Evolutionary conservation across 2,113 vertebrate genomes (phyloP).

Genomic region (Cygnus atratus): DNA sequence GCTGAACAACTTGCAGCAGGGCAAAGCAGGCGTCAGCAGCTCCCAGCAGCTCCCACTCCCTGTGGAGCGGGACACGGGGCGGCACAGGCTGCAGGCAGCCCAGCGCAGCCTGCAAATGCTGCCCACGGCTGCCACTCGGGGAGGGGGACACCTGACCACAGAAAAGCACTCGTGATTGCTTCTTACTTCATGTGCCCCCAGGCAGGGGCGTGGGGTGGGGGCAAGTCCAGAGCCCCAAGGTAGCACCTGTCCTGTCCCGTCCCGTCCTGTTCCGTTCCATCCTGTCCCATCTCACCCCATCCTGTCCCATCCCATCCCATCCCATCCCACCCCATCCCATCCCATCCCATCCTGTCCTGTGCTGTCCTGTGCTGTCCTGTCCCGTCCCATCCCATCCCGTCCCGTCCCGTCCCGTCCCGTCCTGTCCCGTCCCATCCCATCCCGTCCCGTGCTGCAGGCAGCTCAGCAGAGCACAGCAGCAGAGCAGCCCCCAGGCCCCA

Average conservation of each 20-base stretch:
- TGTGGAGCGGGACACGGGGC: too few species aligned
- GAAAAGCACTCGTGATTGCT: background rate
- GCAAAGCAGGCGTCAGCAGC: too few species aligned
- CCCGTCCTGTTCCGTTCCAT: too few species aligned
- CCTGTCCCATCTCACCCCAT: too few species aligned
- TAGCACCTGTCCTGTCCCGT: background rate
- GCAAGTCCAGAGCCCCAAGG: background rate
- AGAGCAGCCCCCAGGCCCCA: background rate
- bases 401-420: too few species aligned
- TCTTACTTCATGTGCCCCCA: background rate
- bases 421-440: background rate
- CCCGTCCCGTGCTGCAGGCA: background rate
- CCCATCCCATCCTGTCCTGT: too few species aligned
- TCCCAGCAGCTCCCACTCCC: too few species aligned
- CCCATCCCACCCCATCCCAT: too few species aligned
- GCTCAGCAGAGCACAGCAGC: background rate
- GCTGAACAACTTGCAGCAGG: background rate
- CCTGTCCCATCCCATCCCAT: too few species aligned
- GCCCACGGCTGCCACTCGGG: background rate
- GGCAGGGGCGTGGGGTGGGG: background rate
- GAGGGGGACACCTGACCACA: background rate
- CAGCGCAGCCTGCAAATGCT: too few species aligned
- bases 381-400: too few species aligned
- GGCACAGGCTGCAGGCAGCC: too few species aligned
- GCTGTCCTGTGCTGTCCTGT: background rate